Base-by-base conservation (phyloP, 2,888 invertebrate genomes). In the Disparrhopalites patrizii region DNA sequence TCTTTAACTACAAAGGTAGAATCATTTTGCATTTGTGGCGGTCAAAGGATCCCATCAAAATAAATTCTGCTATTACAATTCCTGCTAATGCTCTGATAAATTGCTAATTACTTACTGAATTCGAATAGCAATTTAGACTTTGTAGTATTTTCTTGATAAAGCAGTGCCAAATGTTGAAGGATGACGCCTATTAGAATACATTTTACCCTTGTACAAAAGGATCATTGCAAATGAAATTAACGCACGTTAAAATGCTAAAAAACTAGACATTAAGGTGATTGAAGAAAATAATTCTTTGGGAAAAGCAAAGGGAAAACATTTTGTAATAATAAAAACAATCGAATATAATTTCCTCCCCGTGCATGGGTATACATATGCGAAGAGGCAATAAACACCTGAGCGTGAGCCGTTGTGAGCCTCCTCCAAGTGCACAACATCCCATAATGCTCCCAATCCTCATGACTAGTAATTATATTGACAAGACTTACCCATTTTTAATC, bases 401-500 rank as follows among this genome's bases (percentile, higher is more conserved):
- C n/a, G n/a, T n/a, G n/a, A n/a, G n/a, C n/a, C n/a, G n/a, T n/a
- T n/a, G n/a, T n/a, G n/a, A n/a, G n/a, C n/a, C n/a, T n/a, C n/a
- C n/a, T n/a, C n/a, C n/a, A n/a, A n/a, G n/a, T n/a, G n/a, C n/a
- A n/a, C n/a, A n/a, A n/a, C n/a, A n/a, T n/a, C n/a, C n/a, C n/a
- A n/a, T 50, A 50, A 50, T 50, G 33, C 27, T 25, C 15, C 13
- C 4, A 28, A 28, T 38, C 25, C n/a, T 56, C 18, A 10, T n/a
- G 4, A 23, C 1, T 4, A 28, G 25, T 54, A 54, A 54, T 54
- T 54, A 54, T 54, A n/a, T n/a, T 54, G n/a, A 25, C 23, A 52
- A 30, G 15, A 55, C 20, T 27, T 36, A 40, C 60, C 51, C 60
- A 61, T 51, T 51, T 61, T 47, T 61, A 43, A 47, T 33, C 20